These are phyloP conservation scores for Ancistrus triradiatus DNA, from an alignment of 2,113 vertebrate genomes.

Conservation along the genomic window DNA sequence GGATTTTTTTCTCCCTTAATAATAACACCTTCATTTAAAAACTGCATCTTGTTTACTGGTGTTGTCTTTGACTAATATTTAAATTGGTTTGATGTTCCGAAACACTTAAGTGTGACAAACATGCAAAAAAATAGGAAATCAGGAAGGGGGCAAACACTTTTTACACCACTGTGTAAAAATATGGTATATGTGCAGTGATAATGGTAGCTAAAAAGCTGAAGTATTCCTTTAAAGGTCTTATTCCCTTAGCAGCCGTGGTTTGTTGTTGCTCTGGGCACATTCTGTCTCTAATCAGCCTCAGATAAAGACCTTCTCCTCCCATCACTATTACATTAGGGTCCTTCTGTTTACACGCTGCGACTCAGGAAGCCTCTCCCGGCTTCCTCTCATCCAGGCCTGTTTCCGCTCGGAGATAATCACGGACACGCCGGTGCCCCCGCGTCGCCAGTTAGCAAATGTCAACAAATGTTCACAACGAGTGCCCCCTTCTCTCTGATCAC, in stretches of 20 bases:
- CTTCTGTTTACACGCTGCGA: slow-evolving; percentile 1
- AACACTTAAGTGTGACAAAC: too few relatives aligned
- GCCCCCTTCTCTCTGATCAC: neutral
- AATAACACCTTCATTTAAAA: too few relatives aligned
- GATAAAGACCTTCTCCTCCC: slow-evolving; percentile 16
- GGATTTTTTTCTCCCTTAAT: too few relatives aligned
- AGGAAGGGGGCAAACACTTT: too few relatives aligned
- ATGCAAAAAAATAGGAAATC: too few relatives aligned
- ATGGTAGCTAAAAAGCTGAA: too few relatives aligned
- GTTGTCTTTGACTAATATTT: too few relatives aligned
- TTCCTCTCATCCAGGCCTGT: neutral
- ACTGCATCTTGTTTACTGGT: too few relatives aligned
- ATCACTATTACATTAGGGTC: slow-evolving; percentile 9
- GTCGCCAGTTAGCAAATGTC: neutral
- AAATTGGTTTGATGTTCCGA: too few relatives aligned
- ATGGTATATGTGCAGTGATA: too few relatives aligned
- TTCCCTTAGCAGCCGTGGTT: neutral
- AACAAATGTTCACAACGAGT: neutral
- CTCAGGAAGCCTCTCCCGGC: neutral
- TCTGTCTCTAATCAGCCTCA: slow-evolving; percentile 12
- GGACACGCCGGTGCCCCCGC: neutral
- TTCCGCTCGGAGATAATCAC: neutral
- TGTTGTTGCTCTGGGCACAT: slow-evolving; percentile 12
- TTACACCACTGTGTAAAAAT: too few relatives aligned
- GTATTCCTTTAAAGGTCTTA: neutral